Conservation (phyloP, 2,113 vertebrate species). For the Panurus biarmicus region DNA sequence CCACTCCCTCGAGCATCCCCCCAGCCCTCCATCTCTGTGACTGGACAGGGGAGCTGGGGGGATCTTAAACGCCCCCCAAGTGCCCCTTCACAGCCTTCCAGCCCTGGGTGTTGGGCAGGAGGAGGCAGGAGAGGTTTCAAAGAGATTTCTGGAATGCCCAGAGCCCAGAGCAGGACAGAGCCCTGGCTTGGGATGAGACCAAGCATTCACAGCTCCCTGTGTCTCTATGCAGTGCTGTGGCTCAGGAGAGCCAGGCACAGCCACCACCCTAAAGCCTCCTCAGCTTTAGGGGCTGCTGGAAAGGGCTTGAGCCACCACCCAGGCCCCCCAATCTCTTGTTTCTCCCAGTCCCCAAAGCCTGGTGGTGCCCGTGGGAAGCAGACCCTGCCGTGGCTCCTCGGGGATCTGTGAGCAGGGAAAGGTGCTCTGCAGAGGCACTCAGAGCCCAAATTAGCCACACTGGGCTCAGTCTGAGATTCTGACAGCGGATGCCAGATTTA, state of each 20-base stretch:
- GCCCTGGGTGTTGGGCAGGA: background rate
- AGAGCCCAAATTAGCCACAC: background rate
- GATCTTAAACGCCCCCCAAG: no score
- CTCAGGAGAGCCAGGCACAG: background rate
- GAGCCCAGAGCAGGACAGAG: background rate
- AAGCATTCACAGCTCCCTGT: background rate
- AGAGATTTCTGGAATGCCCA: background rate
- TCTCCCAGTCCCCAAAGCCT: background rate
- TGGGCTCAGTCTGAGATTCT: conserved; percentile 60
- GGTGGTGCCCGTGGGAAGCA: background rate
- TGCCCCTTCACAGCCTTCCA: background rate
- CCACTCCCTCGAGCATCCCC: background rate
- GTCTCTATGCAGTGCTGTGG: fast-evolving
- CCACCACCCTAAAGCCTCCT: background rate
- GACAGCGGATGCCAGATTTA: conserved; percentile 68
- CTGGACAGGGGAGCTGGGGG: background rate
- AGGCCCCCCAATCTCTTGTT: fast-evolving
- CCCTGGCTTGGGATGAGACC: background rate
- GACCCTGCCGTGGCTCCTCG: background rate
- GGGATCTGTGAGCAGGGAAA: background rate
- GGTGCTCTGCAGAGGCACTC: conserved; percentile 7
- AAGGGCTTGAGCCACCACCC: background rate
- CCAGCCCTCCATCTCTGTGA: background rate
- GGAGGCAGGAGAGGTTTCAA: background rate
- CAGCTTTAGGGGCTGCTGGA: background rate